phyloP scores from a whole-genome alignment of 2,888 invertebrate species.

The Seladonia tumulorum region DNA sequence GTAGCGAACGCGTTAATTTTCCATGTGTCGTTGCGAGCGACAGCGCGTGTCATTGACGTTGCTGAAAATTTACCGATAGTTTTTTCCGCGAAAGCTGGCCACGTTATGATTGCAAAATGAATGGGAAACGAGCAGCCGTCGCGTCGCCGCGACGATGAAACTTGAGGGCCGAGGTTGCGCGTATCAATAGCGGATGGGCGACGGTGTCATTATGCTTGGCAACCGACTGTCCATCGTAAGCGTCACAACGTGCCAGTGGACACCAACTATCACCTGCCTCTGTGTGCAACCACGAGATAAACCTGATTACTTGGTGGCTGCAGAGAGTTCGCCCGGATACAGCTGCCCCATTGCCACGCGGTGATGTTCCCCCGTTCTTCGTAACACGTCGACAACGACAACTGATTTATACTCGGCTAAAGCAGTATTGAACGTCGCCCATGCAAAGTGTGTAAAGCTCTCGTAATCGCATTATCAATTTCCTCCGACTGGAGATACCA shows the following conservation, averaged over 20 bases:
- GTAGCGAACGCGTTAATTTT: too few species aligned
- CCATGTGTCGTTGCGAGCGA: too few species aligned
- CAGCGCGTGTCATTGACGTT: not conserved
- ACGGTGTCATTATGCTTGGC: constrained; percentile 40
- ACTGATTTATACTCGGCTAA: constrained; percentile 64
- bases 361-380: constrained; percentile 59
- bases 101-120: not conserved
- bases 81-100: not conserved
- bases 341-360: constrained; percentile 56
- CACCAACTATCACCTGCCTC: constrained; percentile 58
- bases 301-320: constrained; percentile 67
- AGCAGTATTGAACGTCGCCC: constrained; percentile 32
- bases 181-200: constrained; percentile 31
- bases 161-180: constrained; percentile 18
- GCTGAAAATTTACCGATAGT: not conserved
- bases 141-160: not conserved
- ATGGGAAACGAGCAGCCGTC: not conserved
- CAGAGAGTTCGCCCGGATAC: constrained; percentile 58
- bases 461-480: constrained; percentile 51
- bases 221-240: constrained; percentile 56
- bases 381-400: constrained; percentile 48
- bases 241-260: constrained; percentile 57
- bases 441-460: constrained; percentile 45
- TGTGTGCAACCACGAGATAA: constrained; percentile 71
- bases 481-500: constrained; percentile 5